Conservation (phyloP, 1,140 invertebrate species). For the Drosophila guanche region DNA sequence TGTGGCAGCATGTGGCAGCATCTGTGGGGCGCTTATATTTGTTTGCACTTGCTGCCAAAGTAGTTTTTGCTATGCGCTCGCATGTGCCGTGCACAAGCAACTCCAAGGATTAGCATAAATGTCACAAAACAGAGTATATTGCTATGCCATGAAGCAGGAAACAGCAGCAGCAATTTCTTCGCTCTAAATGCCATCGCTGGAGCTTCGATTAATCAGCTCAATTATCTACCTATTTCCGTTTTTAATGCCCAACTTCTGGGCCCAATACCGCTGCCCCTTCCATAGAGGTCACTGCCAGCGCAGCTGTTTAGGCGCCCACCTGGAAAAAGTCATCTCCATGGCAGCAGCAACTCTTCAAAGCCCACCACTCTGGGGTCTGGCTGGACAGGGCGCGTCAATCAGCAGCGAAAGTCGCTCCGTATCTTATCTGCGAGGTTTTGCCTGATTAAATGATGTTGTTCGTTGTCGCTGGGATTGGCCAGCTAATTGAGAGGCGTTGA, state of each 20-base stretch:
- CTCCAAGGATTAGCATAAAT: constrained; percentile 46
- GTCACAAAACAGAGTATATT: constrained; percentile 10
- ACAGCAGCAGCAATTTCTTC: constrained; percentile 7
- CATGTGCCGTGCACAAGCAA: constrained; percentile 27
- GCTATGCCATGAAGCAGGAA: background rate
- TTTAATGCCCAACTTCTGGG: background rate
- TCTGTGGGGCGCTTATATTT: constrained; percentile 11
- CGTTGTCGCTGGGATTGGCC: constrained; percentile 52
- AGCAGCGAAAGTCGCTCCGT: constrained; percentile 1
- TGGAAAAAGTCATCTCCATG: constrained; percentile 19
- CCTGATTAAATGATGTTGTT: constrained; percentile 64
- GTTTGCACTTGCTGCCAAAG: constrained; percentile 51
- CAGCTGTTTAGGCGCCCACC: constrained; percentile 26
- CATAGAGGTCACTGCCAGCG: constrained; percentile 8
- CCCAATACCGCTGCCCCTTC: too few relatives aligned
- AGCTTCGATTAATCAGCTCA: too few relatives aligned
- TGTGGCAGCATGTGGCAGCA: constrained; percentile 3
- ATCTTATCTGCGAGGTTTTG: constrained; percentile 53
- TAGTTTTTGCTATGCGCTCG: constrained; percentile 56
- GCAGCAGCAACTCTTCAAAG: constrained; percentile 37
- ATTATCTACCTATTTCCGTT: background rate
- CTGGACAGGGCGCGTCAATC: background rate
- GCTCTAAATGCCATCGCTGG: too few relatives aligned
- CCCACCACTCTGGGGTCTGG: background rate
- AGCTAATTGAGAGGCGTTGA: constrained; percentile 56